Evolutionary conservation across 2,888 invertebrate species (phyloP).

Genomic region (Conus canariensis): DNA sequence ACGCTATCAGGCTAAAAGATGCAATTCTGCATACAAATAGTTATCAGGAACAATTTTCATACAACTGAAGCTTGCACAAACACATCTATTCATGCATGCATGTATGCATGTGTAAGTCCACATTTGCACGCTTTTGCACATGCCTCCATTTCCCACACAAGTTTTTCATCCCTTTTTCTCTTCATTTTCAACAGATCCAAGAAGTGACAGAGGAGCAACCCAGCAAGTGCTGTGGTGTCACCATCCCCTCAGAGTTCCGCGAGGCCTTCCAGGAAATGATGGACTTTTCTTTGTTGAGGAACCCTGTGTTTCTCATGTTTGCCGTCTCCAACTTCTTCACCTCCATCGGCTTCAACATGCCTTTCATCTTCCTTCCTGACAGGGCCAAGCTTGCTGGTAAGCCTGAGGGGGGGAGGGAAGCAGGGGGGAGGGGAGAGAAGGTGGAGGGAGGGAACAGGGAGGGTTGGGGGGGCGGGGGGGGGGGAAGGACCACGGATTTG

Average conservation of each 20-base stretch:
- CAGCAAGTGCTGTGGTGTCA: conserved; percentile 50
- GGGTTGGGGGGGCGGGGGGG: neutral
- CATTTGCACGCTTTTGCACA: too few relatives aligned
- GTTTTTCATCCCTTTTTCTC: too few relatives aligned
- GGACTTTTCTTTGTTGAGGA: conserved; percentile 80
- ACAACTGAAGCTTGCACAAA: too few relatives aligned
- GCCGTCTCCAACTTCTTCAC: conserved; percentile 56
- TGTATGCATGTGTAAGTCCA: too few relatives aligned
- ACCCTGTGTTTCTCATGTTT: conserved; percentile 58
- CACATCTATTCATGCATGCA: too few relatives aligned
- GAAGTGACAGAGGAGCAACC: conserved; percentile 54
- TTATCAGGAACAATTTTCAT: too few relatives aligned
- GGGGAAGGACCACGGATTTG: neutral
- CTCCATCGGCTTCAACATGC: conserved; percentile 87
- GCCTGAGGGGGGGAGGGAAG: neutral
- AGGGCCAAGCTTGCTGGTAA: conserved; percentile 81
- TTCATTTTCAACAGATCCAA: conserved; percentile 7
- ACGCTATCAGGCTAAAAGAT: too few relatives aligned
- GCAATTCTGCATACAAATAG: too few relatives aligned
- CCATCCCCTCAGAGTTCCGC: conserved; percentile 59
- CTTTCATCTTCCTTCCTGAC: conserved; percentile 91
- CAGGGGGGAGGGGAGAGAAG: neutral
- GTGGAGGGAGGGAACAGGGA: neutral
- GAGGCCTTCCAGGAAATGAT: conserved; percentile 83
- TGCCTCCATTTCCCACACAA: too few relatives aligned